Evolutionary conservation across 2,113 vertebrate species (phyloP), one percentile per base, ranked within the genome.

Genomic region (Sapayoa aenigma): DNA sequence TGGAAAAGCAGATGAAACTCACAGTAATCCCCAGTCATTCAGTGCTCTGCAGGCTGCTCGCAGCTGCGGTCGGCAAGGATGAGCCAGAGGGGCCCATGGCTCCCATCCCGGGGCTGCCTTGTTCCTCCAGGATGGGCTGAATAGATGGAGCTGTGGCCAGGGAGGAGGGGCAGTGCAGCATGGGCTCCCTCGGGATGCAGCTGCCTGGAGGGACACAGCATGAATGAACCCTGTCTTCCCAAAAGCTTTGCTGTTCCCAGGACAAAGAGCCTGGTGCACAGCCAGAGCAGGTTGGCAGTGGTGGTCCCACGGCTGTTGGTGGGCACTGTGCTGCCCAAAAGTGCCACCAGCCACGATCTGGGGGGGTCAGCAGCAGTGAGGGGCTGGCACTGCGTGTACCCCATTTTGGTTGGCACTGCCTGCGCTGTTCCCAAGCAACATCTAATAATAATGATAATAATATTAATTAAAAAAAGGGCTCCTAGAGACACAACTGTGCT

Each of bases 31-130:
- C 28, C 22, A 11, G 17, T 2, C 42, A 58, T 21, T 58, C 66
- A 23, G 62, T 0, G 0, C 35, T 0, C 0, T 2, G 4, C 76
- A 3, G 56, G 82, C 82, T 33, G 92, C 80, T 80, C 0, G 0
- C 81, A 78, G 82, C 77, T 94, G 81, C 2, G 1, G 33, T 13
- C 3, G 0, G 52, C 4, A 3, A 12, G 85, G 47, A 15, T 0
- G 25, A 84, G 69, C 44, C 17, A 4, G 78, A 78, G 76, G 55
- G 65, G 49, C 44, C 30, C 0, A 2, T 15, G 50, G 30, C 49
- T 89, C 77, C 91, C 15, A 5, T 1, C 75, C 17, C 10, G 56
- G 73, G 79, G 74, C 79, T 68, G 80, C 73, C 76, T 41, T 28
- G 28, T 80, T 50, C 74, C 71, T 44, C 52, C 0, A 5, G 76